Evolutionary conservation across 2,888 invertebrate genomes (phyloP), one percentile per base, ranked within the genome.

Genomic region (Mechanitis messenoides): DNA sequence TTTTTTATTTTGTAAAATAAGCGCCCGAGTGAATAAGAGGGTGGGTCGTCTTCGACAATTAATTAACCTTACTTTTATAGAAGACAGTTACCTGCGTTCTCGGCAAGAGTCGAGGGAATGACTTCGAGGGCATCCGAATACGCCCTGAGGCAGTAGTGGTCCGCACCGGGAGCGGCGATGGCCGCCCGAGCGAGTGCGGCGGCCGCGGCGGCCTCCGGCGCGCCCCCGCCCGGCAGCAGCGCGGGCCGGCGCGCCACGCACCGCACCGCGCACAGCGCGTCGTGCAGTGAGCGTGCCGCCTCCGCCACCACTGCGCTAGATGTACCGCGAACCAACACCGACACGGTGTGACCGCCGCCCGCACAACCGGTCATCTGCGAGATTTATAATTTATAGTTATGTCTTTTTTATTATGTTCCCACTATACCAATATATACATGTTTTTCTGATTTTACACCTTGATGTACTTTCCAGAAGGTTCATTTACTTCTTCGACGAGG

Each of bases 201-300:
- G 0, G 98, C 95, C 66, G 99, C 92, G 81, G 98, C 98, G 67
- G 97, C 98, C 91, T 99, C 99, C 3, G 99, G 98, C 12, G 98
- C 98, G 55, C 99, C 99, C 56, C 99, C 99, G 65, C 99, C 99
- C 59, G 98, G 95, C 81, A 98, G 94, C 72, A 98, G 90, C 54
- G 97, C 97, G 64, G 94, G 94, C 69, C 98, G 95, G 74, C 98
- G 97, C 3, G 99, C 98, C 72, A 99, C 92, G 85, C 99, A 99
- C 70, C 99, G 94, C 77, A 99, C 96, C 57, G 97, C 98, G 76
- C 94, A 94, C 67, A 94, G 85, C 42, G 98, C 97, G 90, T 98
- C 97, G 85, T 98, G 97, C 66, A 98, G 91, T 65, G 97, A 97
- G 68, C 98, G 92, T 71, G 96, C 97, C 67, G 97, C 97, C 90